Conservation (phyloP, 2,797 vertebrate genomes). For the Acropternis orthonyx region DNA sequence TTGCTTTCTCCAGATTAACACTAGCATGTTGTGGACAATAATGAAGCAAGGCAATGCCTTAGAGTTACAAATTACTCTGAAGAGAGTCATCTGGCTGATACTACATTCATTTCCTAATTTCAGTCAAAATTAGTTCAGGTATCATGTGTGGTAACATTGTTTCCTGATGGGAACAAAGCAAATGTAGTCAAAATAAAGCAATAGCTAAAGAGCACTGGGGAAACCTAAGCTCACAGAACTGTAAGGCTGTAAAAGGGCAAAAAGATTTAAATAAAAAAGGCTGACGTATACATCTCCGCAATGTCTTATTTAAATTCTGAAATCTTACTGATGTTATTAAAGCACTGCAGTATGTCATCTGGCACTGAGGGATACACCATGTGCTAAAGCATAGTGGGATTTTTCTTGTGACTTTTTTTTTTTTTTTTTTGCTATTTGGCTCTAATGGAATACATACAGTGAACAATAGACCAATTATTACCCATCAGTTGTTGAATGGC, state of each 20-base stretch:
- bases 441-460: not conserved
- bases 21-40: not conserved
- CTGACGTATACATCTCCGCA: fast-evolving
- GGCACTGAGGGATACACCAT: not conserved
- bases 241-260: not conserved
- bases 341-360: not conserved
- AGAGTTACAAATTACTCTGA: not conserved
- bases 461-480: not conserved
- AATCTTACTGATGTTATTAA: not conserved
- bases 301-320: not conserved
- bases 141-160: not conserved
- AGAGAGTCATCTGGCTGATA: not conserved
- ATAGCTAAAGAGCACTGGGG: not conserved
- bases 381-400: not conserved
- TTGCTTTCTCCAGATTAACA: not conserved
- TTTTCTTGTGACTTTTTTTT: not conserved
- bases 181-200: not conserved
- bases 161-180: not conserved
- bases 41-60: not conserved
- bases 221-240: not conserved
- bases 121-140: not conserved
- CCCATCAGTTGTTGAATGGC: not conserved
- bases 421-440: not conserved
- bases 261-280: not conserved
- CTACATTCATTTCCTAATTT: not conserved